Conservation (phyloP, 2,113 vertebrate genomes). For the Artemisiospiza belli region DNA sequence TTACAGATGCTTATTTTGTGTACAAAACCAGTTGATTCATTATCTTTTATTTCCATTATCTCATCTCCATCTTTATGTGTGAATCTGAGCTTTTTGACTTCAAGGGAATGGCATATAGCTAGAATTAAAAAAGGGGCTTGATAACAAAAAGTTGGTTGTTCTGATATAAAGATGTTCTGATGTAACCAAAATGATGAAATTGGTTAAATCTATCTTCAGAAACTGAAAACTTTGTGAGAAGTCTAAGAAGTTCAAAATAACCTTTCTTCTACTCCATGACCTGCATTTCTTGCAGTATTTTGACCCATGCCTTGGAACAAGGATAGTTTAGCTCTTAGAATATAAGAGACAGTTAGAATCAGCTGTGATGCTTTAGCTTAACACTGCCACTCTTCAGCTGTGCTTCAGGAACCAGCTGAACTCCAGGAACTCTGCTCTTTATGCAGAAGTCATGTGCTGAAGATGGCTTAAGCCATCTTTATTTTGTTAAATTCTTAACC, state of each 20-base stretch:
- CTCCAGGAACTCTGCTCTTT: neutral
- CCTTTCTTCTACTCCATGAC: neutral
- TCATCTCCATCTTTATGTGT: slow-evolving; percentile 4
- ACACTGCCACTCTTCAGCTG: neutral
- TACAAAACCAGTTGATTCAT: neutral
- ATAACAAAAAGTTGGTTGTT: neutral
- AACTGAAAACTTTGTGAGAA: neutral
- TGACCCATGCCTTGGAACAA: neutral
- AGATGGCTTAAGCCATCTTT: neutral
- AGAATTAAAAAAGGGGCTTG: neutral
- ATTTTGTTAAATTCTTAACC: neutral
- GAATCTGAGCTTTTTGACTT: slow-evolving; percentile 11
- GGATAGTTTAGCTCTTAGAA: neutral
- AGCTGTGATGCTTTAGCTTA: neutral
- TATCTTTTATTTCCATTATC: slow-evolving; percentile 25
- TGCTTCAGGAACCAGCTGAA: neutral
- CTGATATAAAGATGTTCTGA: neutral
- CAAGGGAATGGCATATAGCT: neutral
- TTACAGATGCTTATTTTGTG: neutral
- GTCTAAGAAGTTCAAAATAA: neutral
- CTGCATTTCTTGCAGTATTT: neutral
- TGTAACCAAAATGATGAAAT: neutral
- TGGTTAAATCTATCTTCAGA: neutral
- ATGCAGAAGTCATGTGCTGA: neutral
- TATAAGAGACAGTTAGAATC: neutral